Base-by-base conservation (phyloP, 2,797 vertebrate genomes). In the Peromyscus aztecus region DNA sequence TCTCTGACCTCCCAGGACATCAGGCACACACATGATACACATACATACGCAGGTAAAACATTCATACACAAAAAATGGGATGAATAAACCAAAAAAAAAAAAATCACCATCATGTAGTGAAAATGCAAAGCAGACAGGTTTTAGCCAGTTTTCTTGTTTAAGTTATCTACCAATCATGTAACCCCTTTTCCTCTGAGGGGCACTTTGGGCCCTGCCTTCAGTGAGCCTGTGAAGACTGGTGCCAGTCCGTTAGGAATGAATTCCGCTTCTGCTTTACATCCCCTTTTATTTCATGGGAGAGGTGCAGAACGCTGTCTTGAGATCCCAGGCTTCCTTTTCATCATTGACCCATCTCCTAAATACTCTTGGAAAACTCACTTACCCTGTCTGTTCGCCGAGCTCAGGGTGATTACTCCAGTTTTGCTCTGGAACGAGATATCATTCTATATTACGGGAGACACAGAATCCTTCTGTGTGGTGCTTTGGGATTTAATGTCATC, bases 351-450 rank as follows among this genome's bases (percentile, higher is more conserved):
- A 31, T 31, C 65, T 21, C 52, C 43, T 67, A 63, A 83, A 52
- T 80, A 31, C 67, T 90, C 81, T 90, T 49, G 75, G 57, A 94
- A 87, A 91, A 88, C 61, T 19, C 65, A 11, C 52, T 91, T 96
- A 91, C 27, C 57, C 90, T 89, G 55, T 69, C 59, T 90, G 21
- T 83, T 43, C 85, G 34, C 71, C 40, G 31, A 92, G 27, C 59
- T 90, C 34, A 16, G 82, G 34, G 29, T 65, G 27, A 88, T 80
- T 83, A n/a, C 52, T 73, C 87, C 17, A 24, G 43, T 90, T 93
- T 96, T 77, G 49, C 71, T 92, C 91, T 93, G 57, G 86, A 93
- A 93, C 93, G 31, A 89, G 94, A 94, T 81, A 87, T 43, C 43
- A 55, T 77, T 65, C 52, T 88, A 6, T 97, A 91, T 85, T 46